Conservation (phyloP, 2,113 vertebrate species). For the Bolborhynchus lineola region DNA sequence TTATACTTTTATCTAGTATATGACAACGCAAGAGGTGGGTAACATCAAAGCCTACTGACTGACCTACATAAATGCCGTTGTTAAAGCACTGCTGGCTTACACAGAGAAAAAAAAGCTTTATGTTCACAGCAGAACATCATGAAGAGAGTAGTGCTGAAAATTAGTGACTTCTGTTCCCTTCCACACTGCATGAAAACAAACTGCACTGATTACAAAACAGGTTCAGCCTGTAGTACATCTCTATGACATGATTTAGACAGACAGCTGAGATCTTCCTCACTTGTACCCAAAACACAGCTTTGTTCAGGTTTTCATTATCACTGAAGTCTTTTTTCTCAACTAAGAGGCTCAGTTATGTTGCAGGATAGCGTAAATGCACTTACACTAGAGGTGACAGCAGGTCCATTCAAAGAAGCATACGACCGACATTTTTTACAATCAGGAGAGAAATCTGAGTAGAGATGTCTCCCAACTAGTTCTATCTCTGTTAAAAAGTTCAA, state of each 20-base stretch:
- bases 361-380: not conserved
- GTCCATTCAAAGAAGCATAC: not conserved
- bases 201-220: not conserved
- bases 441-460: not conserved
- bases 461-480: not conserved
- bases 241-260: not conserved
- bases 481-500: conserved; percentile 40
- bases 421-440: not conserved
- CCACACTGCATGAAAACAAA: not conserved
- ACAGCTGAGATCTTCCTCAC: not conserved
- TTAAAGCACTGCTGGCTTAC: not conserved
- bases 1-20: not conserved
- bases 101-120: not conserved
- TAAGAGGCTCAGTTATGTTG: not conserved
- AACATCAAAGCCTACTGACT: not conserved
- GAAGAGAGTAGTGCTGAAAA: not conserved
- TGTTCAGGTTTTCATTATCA: not conserved
- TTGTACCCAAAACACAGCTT: not conserved
- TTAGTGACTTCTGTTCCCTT: not conserved
- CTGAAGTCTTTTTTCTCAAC: not conserved
- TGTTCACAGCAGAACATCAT: not conserved
- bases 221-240: not conserved
- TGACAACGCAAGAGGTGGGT: not conserved
- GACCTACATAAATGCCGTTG: not conserved
- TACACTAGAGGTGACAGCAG: not conserved